Conservation (phyloP, 2,888 invertebrate genomes). For the Orgyia antiqua region DNA sequence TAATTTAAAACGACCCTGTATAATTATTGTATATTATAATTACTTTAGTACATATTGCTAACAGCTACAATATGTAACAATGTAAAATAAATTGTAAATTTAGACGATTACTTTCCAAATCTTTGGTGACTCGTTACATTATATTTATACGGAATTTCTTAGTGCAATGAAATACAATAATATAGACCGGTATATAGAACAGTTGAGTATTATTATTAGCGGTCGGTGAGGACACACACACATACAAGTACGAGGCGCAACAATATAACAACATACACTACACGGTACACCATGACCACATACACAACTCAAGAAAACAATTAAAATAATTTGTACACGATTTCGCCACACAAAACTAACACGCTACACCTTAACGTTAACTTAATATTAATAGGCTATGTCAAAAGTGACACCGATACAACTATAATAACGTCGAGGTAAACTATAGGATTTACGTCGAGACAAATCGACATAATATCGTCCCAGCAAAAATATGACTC, state of each 20-base stretch:
- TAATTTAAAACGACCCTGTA: conserved; percentile 26
- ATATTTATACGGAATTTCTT: conserved; percentile 14
- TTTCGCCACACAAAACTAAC: conserved; percentile 56
- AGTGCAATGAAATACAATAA: conserved; percentile 10
- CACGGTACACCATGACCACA: conserved; percentile 20
- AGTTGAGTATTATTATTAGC: conserved; percentile 40
- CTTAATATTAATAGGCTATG: conserved; percentile 76
- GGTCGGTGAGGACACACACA: conserved; percentile 36
- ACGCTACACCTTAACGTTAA: conserved; percentile 65
- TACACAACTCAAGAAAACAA: conserved; percentile 44
- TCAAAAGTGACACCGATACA: conserved; percentile 69
- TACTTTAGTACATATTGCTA: conserved; percentile 18
- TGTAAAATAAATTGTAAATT: conserved; percentile 20
- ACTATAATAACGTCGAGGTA: conserved; percentile 69
- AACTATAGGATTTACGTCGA: conserved; percentile 70
- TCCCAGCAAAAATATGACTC: conserved; percentile 50
- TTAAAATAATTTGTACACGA: conserved; percentile 68
- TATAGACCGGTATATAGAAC: conserved; percentile 21
- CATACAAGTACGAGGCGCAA: conserved; percentile 39
- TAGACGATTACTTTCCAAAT: conserved; percentile 35
- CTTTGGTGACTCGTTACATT: conserved; percentile 48
- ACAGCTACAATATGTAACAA: conserved; percentile 17
- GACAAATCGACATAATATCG: conserved; percentile 48
- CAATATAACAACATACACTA: conserved; percentile 39
- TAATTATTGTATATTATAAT: conserved; percentile 23